These are phyloP conservation scores for Plutomurus gul DNA, from an alignment of 1,140 invertebrate species.

Conservation along the genomic window DNA sequence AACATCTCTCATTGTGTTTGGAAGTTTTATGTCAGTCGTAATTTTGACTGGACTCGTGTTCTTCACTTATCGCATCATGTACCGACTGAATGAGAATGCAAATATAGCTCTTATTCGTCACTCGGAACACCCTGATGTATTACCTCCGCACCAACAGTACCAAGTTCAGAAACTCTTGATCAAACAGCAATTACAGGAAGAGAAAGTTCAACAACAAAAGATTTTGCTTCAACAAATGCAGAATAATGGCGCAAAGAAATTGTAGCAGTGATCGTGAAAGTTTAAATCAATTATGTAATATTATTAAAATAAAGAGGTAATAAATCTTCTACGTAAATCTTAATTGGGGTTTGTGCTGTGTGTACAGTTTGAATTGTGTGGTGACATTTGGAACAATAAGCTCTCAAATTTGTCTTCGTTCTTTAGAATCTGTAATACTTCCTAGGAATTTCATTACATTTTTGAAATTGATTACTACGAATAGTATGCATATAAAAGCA, in stretches of 20 bases:
- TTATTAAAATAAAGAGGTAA: not conserved
- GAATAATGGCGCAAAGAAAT: not conserved
- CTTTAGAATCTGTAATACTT: too few relatives aligned
- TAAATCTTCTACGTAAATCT: too few relatives aligned
- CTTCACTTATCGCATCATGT: not conserved
- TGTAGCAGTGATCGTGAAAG: too few relatives aligned
- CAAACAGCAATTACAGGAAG: not conserved
- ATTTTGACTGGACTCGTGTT: not conserved
- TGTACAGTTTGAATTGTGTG: not conserved
- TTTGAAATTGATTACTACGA: too few relatives aligned
- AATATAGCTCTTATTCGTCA: not conserved
- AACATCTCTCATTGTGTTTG: not conserved
- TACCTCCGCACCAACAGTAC: not conserved
- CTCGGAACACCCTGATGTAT: not conserved
- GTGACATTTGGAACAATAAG: too few relatives aligned
- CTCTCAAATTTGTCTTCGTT: too few relatives aligned
- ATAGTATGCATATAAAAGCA: too few relatives aligned
- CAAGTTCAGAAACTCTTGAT: conserved; percentile 8
- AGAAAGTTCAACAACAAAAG: not conserved
- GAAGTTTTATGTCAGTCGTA: not conserved
- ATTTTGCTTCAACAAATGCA: not conserved
- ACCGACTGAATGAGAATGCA: not conserved
- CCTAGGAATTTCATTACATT: too few relatives aligned
- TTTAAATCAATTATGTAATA: not conserved
- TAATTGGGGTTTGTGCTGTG: not conserved